Percentiles rank a stretch among this genome's conserved stretches.
These are phyloP conservation scores for Xenopus laevis DNA, from an alignment of 2,113 vertebrate genomes.

Conservation along the genomic window DNA sequence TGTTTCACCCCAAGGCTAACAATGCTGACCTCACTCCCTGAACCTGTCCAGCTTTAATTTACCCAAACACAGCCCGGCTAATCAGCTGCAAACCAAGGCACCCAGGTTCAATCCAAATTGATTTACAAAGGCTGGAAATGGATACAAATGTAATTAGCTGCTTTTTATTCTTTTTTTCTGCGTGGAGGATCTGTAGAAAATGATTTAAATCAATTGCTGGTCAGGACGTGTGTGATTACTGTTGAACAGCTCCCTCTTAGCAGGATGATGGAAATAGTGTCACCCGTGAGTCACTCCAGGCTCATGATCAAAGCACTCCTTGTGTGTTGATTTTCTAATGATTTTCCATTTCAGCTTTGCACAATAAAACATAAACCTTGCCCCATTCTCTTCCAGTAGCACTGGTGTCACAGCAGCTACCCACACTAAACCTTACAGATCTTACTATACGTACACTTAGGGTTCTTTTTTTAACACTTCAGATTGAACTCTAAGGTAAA, in stretches of 20 bases:
- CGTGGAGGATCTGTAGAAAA: constrained; percentile 67
- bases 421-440: no score
- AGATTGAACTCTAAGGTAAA: no score
- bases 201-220: constrained; percentile 69
- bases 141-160: constrained; percentile 80
- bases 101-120: constrained; percentile 74
- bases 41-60: constrained; percentile 62
- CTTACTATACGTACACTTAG: no score
- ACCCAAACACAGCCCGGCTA: constrained; percentile 64
- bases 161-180: constrained; percentile 68
- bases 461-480: no score
- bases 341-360: background rate
- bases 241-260: constrained; percentile 13
- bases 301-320: background rate
- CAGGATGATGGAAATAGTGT: constrained; percentile 26
- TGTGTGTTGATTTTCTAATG: background rate
- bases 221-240: constrained; percentile 45
- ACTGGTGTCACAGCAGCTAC: background rate
- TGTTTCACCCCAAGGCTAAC: constrained; percentile 40
- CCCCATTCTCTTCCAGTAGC: background rate
- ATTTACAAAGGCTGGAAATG: constrained; percentile 74
- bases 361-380: background rate
- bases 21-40: constrained; percentile 52
- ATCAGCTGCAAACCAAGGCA: constrained; percentile 70
- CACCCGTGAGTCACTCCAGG: background rate